Base-by-base conservation (phyloP, 1,140 invertebrate genomes). In the Drosophila albomicans region DNA sequence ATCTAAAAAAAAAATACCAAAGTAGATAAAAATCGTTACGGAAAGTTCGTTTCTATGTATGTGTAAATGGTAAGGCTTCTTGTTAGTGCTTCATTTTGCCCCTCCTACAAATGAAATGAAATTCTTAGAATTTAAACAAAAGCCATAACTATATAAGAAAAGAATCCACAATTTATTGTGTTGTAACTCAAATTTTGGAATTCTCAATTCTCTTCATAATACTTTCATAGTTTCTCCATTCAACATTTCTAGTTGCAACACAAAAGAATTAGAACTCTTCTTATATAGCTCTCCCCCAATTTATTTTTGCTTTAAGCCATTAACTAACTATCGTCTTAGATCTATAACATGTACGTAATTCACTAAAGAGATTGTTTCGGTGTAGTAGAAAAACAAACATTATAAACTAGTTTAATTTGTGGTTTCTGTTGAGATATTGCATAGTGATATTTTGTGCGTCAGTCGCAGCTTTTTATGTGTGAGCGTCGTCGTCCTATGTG, bases 21-120 rank as follows among this genome's bases (percentile, higher is more conserved):
- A 54, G 54, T 66, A 76, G 74, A 72, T 76, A 72, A 73, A 63
- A 72, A 57, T 72, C 49, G 74, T 76, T 72, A 76, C 45, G 74
- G 35, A 72, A 68, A 59, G 69, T 76, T 76, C 68, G 69, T 76
- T 76, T 72, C 41, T 52, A 56, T 73, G 71, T 68, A 75, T 75
- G 61, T 72, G 20, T 58, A 72, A 65, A 64, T 56, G 59, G 38
- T 62, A 74, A 62, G 65, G 65, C 71, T 69, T 74, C 62, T 72
- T 75, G 59, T 70, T 75, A 75, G 67, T 75, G 67, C 67, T 69
- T 58, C 16, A 45, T 51, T 72, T 25, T 8, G 7, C 57, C 30
- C 38, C 20, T n/a, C 3, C 35, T 20, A 25, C 32, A 16, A 4
- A 6, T 32, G 8, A 51, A 3, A 25, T 45, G 32, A 10, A 32